Percentiles rank a stretch among this genome's conserved stretches.
phyloP scores from a whole-genome alignment of 2,888 invertebrate species.

The Candidula unifasciata region DNA sequence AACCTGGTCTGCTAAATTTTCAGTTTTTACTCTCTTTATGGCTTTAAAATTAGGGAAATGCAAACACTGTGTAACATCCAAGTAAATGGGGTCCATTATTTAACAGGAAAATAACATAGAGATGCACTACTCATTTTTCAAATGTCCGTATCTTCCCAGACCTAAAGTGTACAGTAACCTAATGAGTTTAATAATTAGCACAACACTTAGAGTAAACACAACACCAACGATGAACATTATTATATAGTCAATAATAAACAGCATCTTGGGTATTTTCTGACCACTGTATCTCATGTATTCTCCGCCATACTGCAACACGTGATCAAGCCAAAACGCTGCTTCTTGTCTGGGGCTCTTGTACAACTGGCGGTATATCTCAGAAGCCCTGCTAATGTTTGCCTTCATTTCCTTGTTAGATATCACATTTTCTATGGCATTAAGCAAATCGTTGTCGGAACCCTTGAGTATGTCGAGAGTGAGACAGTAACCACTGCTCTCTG shows the following conservation, averaged over 20 bases:
- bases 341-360: slow-evolving; percentile 12
- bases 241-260: slow-evolving; percentile 19
- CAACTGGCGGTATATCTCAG: slow-evolving; percentile 16
- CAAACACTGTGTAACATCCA: too few relatives aligned
- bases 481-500: neutral
- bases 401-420: neutral
- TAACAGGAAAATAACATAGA: too few relatives aligned
- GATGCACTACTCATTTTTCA: slow-evolving; percentile 7
- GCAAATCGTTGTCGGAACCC: neutral
- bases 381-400: neutral
- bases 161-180: neutral
- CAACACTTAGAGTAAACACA: neutral
- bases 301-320: slow-evolving; percentile 13
- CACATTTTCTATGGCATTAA: slow-evolving; percentile 4
- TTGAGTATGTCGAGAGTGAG: neutral
- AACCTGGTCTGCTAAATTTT: too few relatives aligned
- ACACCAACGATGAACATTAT: neutral
- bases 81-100: too few relatives aligned
- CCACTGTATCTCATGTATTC: slow-evolving; percentile 19
- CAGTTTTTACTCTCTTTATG: too few relatives aligned
- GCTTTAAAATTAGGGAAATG: too few relatives aligned
- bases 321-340: slow-evolving; percentile 24
- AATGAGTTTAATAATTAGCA: neutral
- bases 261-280: slow-evolving; percentile 22
- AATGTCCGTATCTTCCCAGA: neutral